A percentile compares a stretch with the other conserved stretches of the same genome.
phyloP scores from a whole-genome alignment of 2,113 vertebrate species.

The Donacobius atricapilla region DNA sequence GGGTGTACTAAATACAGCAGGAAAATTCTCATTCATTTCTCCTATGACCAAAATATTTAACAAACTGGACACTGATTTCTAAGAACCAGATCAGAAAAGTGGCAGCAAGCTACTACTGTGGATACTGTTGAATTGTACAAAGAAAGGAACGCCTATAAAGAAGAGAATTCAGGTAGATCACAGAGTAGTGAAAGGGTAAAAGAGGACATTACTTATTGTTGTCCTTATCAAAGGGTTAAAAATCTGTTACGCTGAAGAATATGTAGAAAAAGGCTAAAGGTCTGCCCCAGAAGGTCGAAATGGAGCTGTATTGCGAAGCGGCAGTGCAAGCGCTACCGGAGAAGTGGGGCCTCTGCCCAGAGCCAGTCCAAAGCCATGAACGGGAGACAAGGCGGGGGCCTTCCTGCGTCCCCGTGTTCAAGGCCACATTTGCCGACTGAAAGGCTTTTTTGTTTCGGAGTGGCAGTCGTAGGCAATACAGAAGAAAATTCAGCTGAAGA shows the following conservation, averaged over 20 bases:
- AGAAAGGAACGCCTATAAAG: background rate
- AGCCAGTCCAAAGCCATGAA: rapidly evolving
- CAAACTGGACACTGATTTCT: background rate
- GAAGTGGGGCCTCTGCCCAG: background rate
- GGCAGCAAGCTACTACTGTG: background rate
- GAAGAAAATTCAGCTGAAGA: too few species aligned
- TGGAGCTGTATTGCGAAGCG: background rate
- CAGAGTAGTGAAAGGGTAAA: background rate
- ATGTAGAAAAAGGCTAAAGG: background rate
- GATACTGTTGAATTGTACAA: background rate
- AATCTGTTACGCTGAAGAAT: background rate
- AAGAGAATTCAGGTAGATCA: background rate
- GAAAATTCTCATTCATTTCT: background rate
- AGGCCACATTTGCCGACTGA: background rate
- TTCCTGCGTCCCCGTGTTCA: rapidly evolving
- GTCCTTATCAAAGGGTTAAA: background rate
- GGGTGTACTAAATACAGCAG: background rate
- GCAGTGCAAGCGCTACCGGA: background rate
- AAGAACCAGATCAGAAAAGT: background rate
- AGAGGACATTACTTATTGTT: background rate
- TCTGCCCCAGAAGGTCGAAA: background rate
- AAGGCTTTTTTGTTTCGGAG: background rate
- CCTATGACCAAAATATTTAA: background rate
- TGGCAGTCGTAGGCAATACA: background rate
- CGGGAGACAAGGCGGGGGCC: too few species aligned